Conservation (phyloP, 2,113 vertebrate genomes). For the Channa maculata region DNA sequence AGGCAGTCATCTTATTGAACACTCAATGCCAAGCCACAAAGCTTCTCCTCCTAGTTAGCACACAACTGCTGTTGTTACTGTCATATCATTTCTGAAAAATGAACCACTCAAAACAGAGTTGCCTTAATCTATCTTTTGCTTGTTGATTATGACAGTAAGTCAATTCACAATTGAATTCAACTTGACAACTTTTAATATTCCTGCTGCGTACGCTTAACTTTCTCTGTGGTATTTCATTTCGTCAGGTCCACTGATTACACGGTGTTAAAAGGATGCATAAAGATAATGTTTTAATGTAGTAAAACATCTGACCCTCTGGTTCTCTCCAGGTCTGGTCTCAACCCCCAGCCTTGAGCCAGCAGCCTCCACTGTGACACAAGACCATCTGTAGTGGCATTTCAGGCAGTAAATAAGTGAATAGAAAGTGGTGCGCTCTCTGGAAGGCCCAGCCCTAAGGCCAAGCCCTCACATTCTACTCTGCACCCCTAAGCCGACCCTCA, state of each 20-base stretch:
- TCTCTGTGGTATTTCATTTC: not conserved
- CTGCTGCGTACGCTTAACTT: not conserved
- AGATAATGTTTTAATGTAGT: not conserved
- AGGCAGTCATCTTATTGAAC: conserved; percentile 74
- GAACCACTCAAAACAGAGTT: conserved; percentile 1
- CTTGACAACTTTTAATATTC: not conserved
- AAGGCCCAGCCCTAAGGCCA: conserved; percentile 55
- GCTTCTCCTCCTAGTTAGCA: conserved; percentile 41
- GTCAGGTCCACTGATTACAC: conserved; percentile 1
- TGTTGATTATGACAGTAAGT: not conserved
- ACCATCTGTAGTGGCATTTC: conserved; percentile 78
- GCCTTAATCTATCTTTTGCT: conserved; percentile 1
- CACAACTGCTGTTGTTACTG: conserved; percentile 11
- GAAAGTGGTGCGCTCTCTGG: conserved; percentile 45
- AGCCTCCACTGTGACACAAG: conserved; percentile 52
- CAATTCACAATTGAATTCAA: conserved; percentile 13
- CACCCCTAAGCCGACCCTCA: conserved; percentile 51
- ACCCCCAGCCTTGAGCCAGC: conserved; percentile 31
- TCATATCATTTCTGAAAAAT: conserved; percentile 19
- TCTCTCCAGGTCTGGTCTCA: conserved; percentile 20
- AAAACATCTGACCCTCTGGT: conserved; percentile 16
- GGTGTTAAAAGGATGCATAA: too few species aligned
- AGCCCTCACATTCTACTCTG: conserved; percentile 61
- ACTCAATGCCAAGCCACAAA: conserved; percentile 62
- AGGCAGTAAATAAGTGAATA: conserved; percentile 74